phyloP scores from a whole-genome alignment of 2,113 vertebrate genomes.

The Serinus canaria region DNA sequence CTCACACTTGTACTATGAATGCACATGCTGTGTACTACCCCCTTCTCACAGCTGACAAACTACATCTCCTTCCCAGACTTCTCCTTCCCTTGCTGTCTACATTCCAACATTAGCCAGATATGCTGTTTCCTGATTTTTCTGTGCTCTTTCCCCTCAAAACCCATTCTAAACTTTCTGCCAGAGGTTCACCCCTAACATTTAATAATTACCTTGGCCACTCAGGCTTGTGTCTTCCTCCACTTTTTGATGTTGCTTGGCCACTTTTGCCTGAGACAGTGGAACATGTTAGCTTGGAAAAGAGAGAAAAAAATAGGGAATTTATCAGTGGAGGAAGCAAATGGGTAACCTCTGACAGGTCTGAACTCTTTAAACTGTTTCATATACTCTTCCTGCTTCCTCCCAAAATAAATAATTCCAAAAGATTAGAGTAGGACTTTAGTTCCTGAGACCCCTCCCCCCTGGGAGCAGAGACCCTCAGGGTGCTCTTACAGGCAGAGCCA shows the following conservation, averaged over 20 bases:
- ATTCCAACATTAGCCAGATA: background rate
- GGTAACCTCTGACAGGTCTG: background rate
- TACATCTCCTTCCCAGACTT: background rate
- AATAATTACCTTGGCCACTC: background rate
- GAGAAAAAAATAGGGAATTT: background rate
- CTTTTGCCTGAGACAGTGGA: background rate
- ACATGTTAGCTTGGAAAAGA: fast-evolving
- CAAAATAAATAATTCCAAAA: background rate
- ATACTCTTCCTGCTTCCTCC: background rate
- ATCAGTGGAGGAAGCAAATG: background rate
- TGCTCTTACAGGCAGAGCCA: background rate
- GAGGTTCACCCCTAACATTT: background rate
- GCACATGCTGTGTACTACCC: fast-evolving
- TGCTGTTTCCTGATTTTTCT: background rate
- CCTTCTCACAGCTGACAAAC: background rate
- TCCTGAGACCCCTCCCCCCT: background rate
- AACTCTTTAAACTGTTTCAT: background rate
- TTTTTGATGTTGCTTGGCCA: background rate
- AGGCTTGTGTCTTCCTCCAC: background rate
- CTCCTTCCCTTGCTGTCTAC: background rate
- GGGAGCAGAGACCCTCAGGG: fast-evolving
- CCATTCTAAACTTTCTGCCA: background rate
- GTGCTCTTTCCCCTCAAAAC: background rate
- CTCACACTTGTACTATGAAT: background rate
- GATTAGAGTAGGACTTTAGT: background rate